Percentiles rank a stretch among this genome's conserved stretches.
phyloP scores from a whole-genome alignment of 2,888 invertebrate genomes.

The Himalopsyche tibetana region DNA sequence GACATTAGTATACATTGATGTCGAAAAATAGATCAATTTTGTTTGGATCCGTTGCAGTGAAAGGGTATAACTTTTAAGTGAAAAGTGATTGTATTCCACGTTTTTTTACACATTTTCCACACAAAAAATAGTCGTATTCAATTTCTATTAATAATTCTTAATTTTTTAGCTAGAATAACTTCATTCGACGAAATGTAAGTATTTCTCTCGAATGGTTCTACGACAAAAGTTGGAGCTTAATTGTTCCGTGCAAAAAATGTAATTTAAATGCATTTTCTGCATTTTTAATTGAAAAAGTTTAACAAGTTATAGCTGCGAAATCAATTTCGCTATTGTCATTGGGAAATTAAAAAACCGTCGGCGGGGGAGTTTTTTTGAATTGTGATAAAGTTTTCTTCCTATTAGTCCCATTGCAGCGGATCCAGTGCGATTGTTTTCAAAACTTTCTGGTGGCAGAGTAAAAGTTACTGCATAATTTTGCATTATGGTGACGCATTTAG shows the following conservation, averaged over 20 bases:
- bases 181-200: no score
- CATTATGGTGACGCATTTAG: slow-evolving; percentile 37
- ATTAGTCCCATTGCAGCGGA: slow-evolving; percentile 4
- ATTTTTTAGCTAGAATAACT: no score
- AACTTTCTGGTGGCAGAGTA: slow-evolving; percentile 52
- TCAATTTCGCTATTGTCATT: slow-evolving; percentile 34
- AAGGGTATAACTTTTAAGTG: no score
- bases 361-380: slow-evolving; percentile 37
- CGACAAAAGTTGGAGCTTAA: background rate
- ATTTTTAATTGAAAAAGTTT: slow-evolving; percentile 22
- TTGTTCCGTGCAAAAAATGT: background rate
- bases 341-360: background rate
- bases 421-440: slow-evolving; percentile 33
- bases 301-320: background rate
- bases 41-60: no score
- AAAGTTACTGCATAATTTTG: slow-evolving; percentile 29
- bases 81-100: no score
- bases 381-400: background rate
- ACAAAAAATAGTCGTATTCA: no score
- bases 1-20: no score
- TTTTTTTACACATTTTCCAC: no score
- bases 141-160: no score
- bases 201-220: no score
- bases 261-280: background rate
- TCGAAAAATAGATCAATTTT: no score